Evolutionary conservation across 2,113 vertebrate species (phyloP), one percentile per base, ranked within the genome.

Genomic region (Maccullochella peelii): DNA sequence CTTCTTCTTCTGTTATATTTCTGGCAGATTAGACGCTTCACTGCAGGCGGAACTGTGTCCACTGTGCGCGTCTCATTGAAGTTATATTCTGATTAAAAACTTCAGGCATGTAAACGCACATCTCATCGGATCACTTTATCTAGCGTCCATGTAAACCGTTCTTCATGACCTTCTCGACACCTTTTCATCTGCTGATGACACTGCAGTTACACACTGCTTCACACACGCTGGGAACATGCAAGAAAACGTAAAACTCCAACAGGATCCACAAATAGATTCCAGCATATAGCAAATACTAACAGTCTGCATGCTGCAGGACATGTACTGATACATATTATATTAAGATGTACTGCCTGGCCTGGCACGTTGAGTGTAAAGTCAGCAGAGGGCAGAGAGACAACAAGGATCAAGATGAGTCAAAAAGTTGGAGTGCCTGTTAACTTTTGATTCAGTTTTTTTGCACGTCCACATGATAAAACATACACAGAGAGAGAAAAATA

Each of bases 391-490:
- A 55, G 33, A 69, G 54, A 47, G 38, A 8, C 65, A 40, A 18
- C 65, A 30, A 18, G 57, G 49, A 55, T 20, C 47, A 54, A 23
- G n/a, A 72, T 6, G 36, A 71, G n/a, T 30, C 57, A 33, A n/a
- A 47, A 65, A 44, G n/a, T 30, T 8, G 1, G 6, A 59, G 55
- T 0, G 8, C 49, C 65, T 40, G 44, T 44, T 44, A 42, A 58
- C 18, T 61, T 73, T 74, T 25, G 21, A 49, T 54, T 67, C 15
- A 6, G 7, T 78, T 71, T 63, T 73, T 82, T 55, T 52, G 59
- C 15, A 50, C 6, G 18, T 63, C 49, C 38, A 55, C 23, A 63
- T 44, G 70, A 74, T 75, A 30, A 82, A 30, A 47, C 65, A 33
- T 58, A 33, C 3, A 16, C 8, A 62, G 12, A 62, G 14, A 68